Evolutionary conservation across 2,113 vertebrate species (phyloP).

Genomic region (Hemiscyllium ocellatum): DNA sequence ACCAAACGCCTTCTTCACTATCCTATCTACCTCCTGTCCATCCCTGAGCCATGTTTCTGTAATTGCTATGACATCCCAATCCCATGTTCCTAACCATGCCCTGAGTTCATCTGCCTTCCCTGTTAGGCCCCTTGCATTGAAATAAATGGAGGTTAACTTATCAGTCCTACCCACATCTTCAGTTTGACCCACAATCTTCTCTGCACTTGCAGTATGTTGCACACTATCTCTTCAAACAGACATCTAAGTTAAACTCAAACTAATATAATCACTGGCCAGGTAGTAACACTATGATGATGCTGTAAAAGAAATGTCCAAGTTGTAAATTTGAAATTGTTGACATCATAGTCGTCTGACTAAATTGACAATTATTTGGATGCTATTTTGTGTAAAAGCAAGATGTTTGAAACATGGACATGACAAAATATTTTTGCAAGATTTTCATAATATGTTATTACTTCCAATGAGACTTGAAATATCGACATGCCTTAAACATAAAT

Average conservation of each 20-base stretch:
- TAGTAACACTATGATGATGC: background rate
- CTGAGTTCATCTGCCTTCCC: no score
- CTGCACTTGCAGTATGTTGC: background rate
- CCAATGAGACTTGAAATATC: background rate
- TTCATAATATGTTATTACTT: background rate
- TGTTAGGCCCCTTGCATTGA: no score
- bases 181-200: background rate
- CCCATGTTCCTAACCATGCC: no score
- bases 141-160: no score
- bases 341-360: background rate
- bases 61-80: no score
- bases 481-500: background rate
- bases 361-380: background rate
- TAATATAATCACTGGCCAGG: background rate
- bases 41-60: no score
- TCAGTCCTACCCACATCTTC: background rate
- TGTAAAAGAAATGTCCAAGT: background rate
- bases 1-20: no score
- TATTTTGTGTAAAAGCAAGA: background rate
- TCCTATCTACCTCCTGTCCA: no score
- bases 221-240: background rate
- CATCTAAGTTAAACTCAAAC: background rate
- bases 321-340: background rate
- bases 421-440: background rate
- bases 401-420: background rate